Evolutionary conservation across 2,797 vertebrate genomes (phyloP), one percentile per base, ranked within the genome.

Genomic region (Chelidonichthys spinosus): DNA sequence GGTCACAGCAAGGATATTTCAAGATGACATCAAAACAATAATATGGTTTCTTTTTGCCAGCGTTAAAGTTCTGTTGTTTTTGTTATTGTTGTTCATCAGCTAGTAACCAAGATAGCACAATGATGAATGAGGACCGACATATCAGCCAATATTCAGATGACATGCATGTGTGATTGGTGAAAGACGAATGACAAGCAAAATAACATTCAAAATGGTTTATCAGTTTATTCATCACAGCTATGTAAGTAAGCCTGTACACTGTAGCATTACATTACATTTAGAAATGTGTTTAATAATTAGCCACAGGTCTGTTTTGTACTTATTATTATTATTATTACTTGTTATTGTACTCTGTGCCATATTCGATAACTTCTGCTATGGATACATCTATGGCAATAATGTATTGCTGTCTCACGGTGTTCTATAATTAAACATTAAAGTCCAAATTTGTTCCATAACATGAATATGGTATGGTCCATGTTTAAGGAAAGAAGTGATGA

Each of bases 81-180:
- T 63, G 42, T 56, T 44, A 4, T 36, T 68, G 39, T 59, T 72
- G 6, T 65, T 58, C 0, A 15, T 68, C 11, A 69, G 56, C n/a
- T 36, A 72, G 42, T 33, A 78, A 54, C 55, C 15, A 33, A 33
- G 47, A 65, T 36, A 74, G 72, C 49, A 65, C 44, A 11, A 1
- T 69, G 72, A 85, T 72, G 33, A 72, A 85, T 37, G 39, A 47
- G 25, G 10, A 50, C 6, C 2, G 15, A 53, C 11, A 60, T 15
- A 14, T 18, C 25, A 55, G 70, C 62, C 76, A 81, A 43, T 43
- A 25, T 40, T 81, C 10, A 61, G 72, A 86, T 72, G 9, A 78
- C 6, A 17, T 25, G 44, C 69, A 78, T 2, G 32, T 74, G 56
- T 4, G 3, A n/a, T 59, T n/a, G 5, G 9, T 44, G 14, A 32